Evolutionary conservation across 2,888 invertebrate genomes (phyloP).

Genomic region (Ethmia dodecea): DNA sequence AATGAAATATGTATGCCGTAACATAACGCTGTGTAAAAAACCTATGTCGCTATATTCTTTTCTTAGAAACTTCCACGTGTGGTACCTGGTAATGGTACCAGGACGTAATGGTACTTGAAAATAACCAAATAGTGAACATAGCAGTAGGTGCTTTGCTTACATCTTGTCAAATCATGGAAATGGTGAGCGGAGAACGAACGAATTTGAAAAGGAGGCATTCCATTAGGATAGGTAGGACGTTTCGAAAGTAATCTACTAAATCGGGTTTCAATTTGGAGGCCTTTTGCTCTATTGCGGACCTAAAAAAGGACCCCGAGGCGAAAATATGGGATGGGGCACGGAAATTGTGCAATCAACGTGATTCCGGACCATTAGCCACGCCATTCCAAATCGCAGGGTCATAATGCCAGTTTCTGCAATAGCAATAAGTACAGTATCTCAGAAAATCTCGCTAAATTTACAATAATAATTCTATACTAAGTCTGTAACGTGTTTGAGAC

Average conservation of each 20-base stretch:
- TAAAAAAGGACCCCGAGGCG: slow-evolving; percentile 26
- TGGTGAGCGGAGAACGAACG: no score
- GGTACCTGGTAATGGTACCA: no score
- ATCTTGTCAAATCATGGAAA: no score
- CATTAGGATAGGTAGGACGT: no score
- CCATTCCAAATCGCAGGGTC: slow-evolving; percentile 21
- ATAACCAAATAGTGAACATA: no score
- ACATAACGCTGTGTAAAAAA: slow-evolving; percentile 30
- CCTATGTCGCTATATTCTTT: slow-evolving; percentile 10
- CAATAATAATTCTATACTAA: slow-evolving; percentile 3
- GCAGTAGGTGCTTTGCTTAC: no score
- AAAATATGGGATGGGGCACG: slow-evolving; percentile 24
- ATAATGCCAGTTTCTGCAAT: slow-evolving; percentile 5
- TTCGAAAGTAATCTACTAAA: slow-evolving; percentile 13
- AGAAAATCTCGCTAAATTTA: slow-evolving; percentile 9
- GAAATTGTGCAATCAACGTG: slow-evolving; percentile 40
- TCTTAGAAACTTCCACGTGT: slow-evolving; percentile 23
- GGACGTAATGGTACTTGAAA: no score
- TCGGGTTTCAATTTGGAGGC: slow-evolving; percentile 15
- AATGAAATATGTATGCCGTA: slow-evolving; percentile 42
- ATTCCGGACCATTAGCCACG: slow-evolving; percentile 34
- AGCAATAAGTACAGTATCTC: slow-evolving; percentile 11
- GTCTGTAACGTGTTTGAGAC: slow-evolving; percentile 1
- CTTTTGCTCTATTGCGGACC: slow-evolving; percentile 14
- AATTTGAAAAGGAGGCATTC: no score